Base-by-base conservation (phyloP, 2,113 vertebrate species). In the Solea senegalensis region DNA sequence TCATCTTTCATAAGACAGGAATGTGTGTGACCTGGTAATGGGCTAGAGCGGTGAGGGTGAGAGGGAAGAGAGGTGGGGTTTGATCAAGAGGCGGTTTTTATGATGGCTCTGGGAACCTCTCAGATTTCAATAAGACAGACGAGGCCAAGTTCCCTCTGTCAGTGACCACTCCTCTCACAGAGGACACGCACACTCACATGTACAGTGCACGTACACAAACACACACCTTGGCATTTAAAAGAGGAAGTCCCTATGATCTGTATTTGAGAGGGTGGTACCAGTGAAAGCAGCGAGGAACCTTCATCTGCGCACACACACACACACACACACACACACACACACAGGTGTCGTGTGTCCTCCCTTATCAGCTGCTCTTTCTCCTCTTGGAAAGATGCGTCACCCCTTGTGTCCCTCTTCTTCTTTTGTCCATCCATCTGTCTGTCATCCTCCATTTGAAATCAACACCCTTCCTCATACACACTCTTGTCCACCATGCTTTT, bases 281-380 rank as follows among this genome's bases (percentile, higher is more conserved):
- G 94, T 89, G 88, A 89, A 79, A 64, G 62, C 46, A 92, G 93
- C 95, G 94, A 95, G 94, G 94, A 92, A 93, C 92, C 94, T 91
- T 94, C 94, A 92, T 91, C 94, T 91, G 92, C 94, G 95, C 94
- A 93, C 94, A 86, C 94, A 93, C 94, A 86, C 94, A 96, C 94
- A 93, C 94, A 86, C 94, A 93, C 94, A 86, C 94, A 95, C 93
- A 94, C 93, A 93, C 94, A 96, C 94, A 93, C 93, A 87, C 94
- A 88, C 92, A 89, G 91, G 81, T 96, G 95, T 96, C 94, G 90
- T 93, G 93, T 97, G 94, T 95, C 96, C 95, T 94, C 95, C 93
- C 95, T 96, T 96, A 95, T 96, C 95, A 95, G 94, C 95, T 95
- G 95, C 94, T 96, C 93, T 94, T 94, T 96, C 96, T 97, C 93